Evolutionary conservation across 1,140 invertebrate species (phyloP), one percentile per base, ranked within the genome.

Genomic region (Tetragnatha versicolor): DNA sequence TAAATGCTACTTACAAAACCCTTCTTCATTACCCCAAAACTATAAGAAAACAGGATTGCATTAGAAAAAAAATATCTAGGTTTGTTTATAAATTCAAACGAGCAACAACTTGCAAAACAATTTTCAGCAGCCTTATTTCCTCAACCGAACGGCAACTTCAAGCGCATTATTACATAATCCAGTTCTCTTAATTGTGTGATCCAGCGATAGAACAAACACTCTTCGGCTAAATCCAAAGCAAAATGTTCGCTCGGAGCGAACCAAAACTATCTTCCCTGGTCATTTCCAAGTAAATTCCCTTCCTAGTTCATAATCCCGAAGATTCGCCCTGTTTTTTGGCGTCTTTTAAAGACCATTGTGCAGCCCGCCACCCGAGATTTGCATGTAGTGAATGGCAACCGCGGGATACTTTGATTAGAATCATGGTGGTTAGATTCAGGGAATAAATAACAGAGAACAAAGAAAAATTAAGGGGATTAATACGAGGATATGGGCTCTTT

Each of bases 391-490:
- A 58, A 58, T 27, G 35, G 55, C 29, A 53, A 53, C n/a, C 7
- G 20, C 17, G 27, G 31, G n/a, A 47, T 68, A 47, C 63, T 68
- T 17, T 25, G 63, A 68, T 47, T 47, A 47, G 20, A 45, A 45
- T 68, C 63, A 68, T 47, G 49, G 22, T 47, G 29, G 20, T 68
- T 17, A n/a, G 22, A n/a, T 27, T 27, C 9, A 25, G 42, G 14
- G 37, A 68, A 58, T 58, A 58, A 33, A 58, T 33, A 33, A 31
- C 29, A 14, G 14, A 31, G 45, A 39, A 68, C 63, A 47, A 68
- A 47, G 63, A 22, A 45, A 68, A 68, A 68, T 68, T 47, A 68
- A 68, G 63, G 39, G 49, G 63, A 68, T 68, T 68, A 68, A n/a
- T 47, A 31, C 20, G 35, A 42, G 33, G n/a, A 29, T 31, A 22